Base-by-base conservation (phyloP, 2,113 vertebrate species). In the Brienomyrus longianalis region DNA sequence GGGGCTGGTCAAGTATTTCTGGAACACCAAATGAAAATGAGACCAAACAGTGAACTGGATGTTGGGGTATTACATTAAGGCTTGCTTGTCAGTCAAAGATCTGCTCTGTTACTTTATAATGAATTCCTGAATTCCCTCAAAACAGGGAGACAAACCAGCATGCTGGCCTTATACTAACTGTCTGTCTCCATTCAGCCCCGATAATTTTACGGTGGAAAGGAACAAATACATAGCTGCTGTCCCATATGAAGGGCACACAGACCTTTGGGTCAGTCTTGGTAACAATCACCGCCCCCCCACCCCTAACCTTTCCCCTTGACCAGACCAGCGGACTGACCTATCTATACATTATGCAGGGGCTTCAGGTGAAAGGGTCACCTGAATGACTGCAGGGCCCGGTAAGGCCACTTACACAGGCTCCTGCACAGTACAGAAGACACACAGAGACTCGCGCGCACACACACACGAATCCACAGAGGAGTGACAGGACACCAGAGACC, bases 311-410 rank as follows among this genome's bases (percentile, higher is more conserved):
- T 31, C 54, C 15, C 54, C 90, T 54, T 52, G 83, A 91, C 93
- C 90, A 91, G 92, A 92, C 93, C 94, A 93, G 94, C 90, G 43
- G 90, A 90, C 51, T 47, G 39, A 83, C 70, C 56, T 59, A 80
- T 62, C 90, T 88, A 90, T 88, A 83, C n/a, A 90, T 90, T 74
- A 91, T 47, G 86, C 89, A 90, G 88, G 92, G 93, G 93, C 86
- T 92, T 93, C 94, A 94, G 92, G 93, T 92, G 91, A 48, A 21
- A 1, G 27, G 0, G 70, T 91, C 93, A 93, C 93, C 94, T 93
- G 93, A 93, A 92, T 91, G 91, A 39, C 90, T 92, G 89, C 88
- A 39, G 93, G 48, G 51, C 50, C 92, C 19, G 2, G 88, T 90
- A 70, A 90, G 91, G 90, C 88, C 91, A 52, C 90, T 31, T 1